Conservation (phyloP, 92 coral and sea anemone genomes). For the Paramuricea clavata region DNA sequence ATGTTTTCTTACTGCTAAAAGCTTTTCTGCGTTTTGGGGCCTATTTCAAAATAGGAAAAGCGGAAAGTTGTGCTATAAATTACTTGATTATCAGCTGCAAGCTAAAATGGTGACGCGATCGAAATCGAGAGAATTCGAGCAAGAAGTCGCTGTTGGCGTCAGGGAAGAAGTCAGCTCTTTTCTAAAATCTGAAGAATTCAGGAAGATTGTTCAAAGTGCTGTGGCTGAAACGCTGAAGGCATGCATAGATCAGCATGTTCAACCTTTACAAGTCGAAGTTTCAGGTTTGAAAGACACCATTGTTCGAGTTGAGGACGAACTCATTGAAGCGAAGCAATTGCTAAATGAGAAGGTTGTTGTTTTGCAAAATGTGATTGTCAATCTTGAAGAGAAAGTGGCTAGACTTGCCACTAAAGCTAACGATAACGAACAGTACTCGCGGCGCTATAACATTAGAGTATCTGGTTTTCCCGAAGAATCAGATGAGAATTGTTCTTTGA, state of each 20-base stretch:
- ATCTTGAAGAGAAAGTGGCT: neutral
- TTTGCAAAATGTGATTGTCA: no score
- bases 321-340: no score
- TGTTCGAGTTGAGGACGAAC: no score
- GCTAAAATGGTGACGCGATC: neutral
- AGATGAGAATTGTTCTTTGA: conserved; percentile 34
- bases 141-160: neutral
- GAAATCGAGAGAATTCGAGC: neutral
- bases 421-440: conserved; percentile 28
- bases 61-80: no score
- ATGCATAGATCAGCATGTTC: neutral
- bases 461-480: conserved; percentile 37
- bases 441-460: conserved; percentile 36
- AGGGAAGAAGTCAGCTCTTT: neutral
- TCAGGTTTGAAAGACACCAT: neutral
- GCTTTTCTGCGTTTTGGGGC: no score
- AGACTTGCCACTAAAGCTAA: neutral
- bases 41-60: no score
- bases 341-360: no score
- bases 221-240: no score
- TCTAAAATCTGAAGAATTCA: no score
- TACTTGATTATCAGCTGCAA: no score
- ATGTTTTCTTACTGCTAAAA: no score
- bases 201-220: no score
- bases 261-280: neutral